Conservation (phyloP, 2,113 vertebrate genomes). For the Ploceus nigricollis region DNA sequence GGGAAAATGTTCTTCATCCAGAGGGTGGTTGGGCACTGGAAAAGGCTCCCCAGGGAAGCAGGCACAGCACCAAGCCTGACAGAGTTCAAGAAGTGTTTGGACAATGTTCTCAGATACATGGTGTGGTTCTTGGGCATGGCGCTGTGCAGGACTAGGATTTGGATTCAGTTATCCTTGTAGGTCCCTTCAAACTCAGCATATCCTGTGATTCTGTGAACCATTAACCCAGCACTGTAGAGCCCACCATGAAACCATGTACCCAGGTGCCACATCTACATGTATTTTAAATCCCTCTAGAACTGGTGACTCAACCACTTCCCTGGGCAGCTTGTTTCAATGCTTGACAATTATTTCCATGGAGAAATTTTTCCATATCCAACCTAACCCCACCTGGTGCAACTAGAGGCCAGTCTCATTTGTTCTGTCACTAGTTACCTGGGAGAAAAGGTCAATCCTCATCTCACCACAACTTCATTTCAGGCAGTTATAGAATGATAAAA, state of each 20-base stretch:
- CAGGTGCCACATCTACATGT: background rate
- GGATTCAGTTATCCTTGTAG: no score
- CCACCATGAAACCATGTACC: background rate
- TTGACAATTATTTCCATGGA: background rate
- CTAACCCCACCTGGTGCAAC: background rate
- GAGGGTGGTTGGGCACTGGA: background rate
- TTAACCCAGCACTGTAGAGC: background rate
- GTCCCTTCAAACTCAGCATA: background rate
- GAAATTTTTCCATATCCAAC: background rate
- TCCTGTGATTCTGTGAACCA: background rate
- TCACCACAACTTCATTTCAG: background rate
- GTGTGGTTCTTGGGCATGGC: background rate
- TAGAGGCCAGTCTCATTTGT: background rate
- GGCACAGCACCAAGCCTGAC: no score
- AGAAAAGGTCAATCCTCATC: background rate
- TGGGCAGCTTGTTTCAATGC: background rate
- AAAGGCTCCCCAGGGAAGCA: background rate
- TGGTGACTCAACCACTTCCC: background rate
- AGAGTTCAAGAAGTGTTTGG: background rate
- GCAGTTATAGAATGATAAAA: background rate
- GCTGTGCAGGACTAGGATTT: background rate
- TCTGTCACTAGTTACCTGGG: no score
- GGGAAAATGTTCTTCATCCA: background rate
- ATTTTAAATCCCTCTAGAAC: background rate
- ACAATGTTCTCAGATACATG: no score